phyloP scores from a whole-genome alignment of 2,888 invertebrate genomes.

The Deilephila elpenor region DNA sequence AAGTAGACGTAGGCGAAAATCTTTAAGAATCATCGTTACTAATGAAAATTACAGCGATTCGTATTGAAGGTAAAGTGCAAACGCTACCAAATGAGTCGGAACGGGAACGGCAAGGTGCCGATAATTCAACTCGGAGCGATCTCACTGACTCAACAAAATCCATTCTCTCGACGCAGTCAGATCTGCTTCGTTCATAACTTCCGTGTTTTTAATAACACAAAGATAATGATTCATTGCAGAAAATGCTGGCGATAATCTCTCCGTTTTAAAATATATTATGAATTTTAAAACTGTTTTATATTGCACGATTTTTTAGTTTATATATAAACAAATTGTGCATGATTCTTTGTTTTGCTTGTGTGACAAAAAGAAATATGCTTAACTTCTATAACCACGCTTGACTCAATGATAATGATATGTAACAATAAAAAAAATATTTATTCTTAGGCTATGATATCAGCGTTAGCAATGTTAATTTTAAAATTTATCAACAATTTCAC shows the following conservation, averaged over 20 bases:
- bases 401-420: no score
- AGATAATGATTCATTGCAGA: slow-evolving; percentile 41
- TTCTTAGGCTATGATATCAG: no score
- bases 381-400: no score
- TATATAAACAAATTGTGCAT: no score
- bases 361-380: no score
- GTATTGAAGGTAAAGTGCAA: slow-evolving; percentile 66
- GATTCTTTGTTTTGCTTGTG: no score
- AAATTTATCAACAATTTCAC: no score
- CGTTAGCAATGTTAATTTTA: no score
- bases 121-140: slow-evolving; percentile 66
- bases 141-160: slow-evolving; percentile 65
- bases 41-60: slow-evolving; percentile 63
- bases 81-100: slow-evolving; percentile 70
- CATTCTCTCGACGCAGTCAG: slow-evolving; percentile 62
- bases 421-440: no score
- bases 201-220: slow-evolving; percentile 56
- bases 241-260: slow-evolving; percentile 37
- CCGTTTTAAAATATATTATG: slow-evolving; percentile 36
- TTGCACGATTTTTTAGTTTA: background rate
- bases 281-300: background rate
- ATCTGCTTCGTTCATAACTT: slow-evolving; percentile 63
- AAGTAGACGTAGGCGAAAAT: slow-evolving; percentile 30
- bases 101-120: slow-evolving; percentile 64
- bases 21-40: slow-evolving; percentile 50